phyloP scores from a whole-genome alignment of 2,797 vertebrate genomes.

The Pampus argenteus region DNA sequence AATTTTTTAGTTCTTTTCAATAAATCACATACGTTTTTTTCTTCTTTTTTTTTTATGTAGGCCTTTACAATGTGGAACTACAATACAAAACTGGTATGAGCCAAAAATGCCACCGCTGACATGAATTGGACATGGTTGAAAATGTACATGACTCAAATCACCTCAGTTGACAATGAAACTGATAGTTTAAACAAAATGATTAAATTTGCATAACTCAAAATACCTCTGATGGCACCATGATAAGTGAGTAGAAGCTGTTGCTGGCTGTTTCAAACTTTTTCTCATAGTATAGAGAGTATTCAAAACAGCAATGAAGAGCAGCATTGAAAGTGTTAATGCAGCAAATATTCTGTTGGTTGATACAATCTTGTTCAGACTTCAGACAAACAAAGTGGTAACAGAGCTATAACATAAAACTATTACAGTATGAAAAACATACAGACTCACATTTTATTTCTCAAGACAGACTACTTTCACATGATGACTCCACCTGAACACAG shows the following conservation, averaged over 20 bases:
- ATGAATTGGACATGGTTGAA: constrained; percentile 53
- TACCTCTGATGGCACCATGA: constrained; percentile 62
- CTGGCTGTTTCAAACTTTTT: constrained; percentile 55
- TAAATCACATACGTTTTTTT: constrained; percentile 74
- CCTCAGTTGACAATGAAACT: constrained; percentile 31
- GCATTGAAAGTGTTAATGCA: constrained; percentile 61
- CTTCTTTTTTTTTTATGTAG: constrained; percentile 49
- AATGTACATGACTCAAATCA: constrained; percentile 57
- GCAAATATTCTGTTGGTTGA: constrained; percentile 59
- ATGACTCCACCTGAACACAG: constrained; percentile 60
- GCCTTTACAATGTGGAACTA: constrained; percentile 73
- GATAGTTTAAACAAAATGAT: constrained; percentile 45
- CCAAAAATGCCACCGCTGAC: constrained; percentile 66
- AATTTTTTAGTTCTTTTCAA: constrained; percentile 74
- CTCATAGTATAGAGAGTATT: constrained; percentile 54
- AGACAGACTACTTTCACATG: constrained; percentile 71
- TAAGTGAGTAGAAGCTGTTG: constrained; percentile 39
- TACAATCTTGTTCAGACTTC: constrained; percentile 66
- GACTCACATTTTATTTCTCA: constrained; percentile 72
- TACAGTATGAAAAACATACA: constrained; percentile 70
- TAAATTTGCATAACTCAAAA: constrained; percentile 66
- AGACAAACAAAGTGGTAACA: constrained; percentile 63
- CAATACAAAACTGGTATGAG: constrained; percentile 79
- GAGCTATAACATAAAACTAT: constrained; percentile 59
- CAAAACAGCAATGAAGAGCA: constrained; percentile 65